These are phyloP conservation scores for Alectura lathami DNA, from an alignment of 2,113 vertebrate genomes.

Conservation along the genomic window DNA sequence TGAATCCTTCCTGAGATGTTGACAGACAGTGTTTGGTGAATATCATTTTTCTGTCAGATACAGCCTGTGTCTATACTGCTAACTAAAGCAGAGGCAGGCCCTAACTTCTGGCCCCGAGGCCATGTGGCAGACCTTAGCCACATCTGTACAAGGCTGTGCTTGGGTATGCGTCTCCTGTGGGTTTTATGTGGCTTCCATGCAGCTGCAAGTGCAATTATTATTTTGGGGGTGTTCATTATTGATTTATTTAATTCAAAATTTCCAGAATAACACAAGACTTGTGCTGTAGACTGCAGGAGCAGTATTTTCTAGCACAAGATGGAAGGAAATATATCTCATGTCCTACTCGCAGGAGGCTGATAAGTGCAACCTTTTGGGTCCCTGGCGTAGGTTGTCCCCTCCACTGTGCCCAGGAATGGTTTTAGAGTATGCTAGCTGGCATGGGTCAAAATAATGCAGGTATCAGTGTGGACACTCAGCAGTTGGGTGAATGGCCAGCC, in stretches of 20 bases:
- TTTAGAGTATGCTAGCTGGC: not conserved
- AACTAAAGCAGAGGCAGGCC: constrained; percentile 10
- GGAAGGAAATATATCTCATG: not conserved
- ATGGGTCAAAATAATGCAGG: not conserved
- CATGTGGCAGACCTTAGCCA: not conserved
- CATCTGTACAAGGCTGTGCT: not conserved
- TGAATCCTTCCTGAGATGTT: constrained; percentile 28
- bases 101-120: not conserved
- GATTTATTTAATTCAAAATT: not conserved
- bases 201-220: not conserved
- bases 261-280: not conserved
- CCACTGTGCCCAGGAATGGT: not conserved
- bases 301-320: not conserved
- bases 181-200: not conserved
- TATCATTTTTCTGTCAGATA: constrained; percentile 19
- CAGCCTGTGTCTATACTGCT: not conserved
- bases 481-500: not conserved
- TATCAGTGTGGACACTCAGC: rapidly evolving
- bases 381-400: not conserved
- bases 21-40: constrained; percentile 29
- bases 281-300: not conserved
- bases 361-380: not conserved
- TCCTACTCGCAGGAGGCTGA: not conserved
- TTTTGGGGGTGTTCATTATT: not conserved
- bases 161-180: not conserved